Evolutionary conservation across 1,140 invertebrate genomes (phyloP), one percentile per base, ranked within the genome.

Genomic region (Drosophila ironensis): DNA sequence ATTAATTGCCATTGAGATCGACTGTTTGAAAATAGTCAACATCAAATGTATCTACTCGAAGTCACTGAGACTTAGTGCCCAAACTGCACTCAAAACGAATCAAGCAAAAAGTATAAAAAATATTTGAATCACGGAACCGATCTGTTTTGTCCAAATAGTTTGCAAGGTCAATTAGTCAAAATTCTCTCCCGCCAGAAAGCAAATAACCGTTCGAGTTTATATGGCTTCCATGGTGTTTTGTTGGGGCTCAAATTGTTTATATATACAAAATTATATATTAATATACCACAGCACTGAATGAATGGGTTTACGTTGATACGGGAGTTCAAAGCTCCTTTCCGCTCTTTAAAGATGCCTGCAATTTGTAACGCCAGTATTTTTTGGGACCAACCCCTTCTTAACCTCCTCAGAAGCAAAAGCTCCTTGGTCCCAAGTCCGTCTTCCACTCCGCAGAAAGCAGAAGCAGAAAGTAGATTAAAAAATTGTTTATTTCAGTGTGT

Each of bases 151-250:
- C 71, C 41, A 80, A 86, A 80, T 80, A 86, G 81, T 86, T 71
- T 50, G 66, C 80, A 86, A 86, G 80, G 80, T 86, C 81, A 87
- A 87, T 86, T 75, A 80, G 74, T 72, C 51, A 67, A 86, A 82
- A 84, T 77, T 66, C 64, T 68, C 75, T 66, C 59, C 68, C 75
- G 20, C 33, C 11, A 27, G 1, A 51, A 77, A 72, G 64, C 63
- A 77, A 81, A 72, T 63, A 45, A 61, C 53, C 33, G 61, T 70
- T 45, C 33, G 37, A 64, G 48, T 74, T 42, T 52, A 44, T 30
- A 52, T 63, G 53, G 64, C 35, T 28, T 53, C 19, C n/a, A 52
- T 64, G 50, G 16, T 24, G 45, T 46, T 42, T 75, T 51, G 22
- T 47, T 37, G 47, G n/a, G 48, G 2, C 9, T 27, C 25, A n/a